phyloP scores from a whole-genome alignment of 2,113 vertebrate species.

The Apteryx mantelli region DNA sequence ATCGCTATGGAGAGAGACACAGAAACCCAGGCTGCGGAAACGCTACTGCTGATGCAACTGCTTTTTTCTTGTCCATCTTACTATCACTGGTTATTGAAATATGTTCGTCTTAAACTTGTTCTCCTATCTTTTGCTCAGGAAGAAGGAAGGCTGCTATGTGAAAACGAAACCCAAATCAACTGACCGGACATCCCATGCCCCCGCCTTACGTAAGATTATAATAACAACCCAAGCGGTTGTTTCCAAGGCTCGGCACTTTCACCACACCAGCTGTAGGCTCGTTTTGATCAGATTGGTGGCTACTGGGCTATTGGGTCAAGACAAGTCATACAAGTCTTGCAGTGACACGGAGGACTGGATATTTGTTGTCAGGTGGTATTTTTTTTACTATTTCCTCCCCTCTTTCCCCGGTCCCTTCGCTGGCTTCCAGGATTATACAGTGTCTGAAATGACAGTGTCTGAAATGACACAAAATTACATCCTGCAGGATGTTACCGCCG shows the following conservation, averaged over 20 bases:
- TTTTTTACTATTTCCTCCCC: background rate
- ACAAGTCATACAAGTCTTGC: background rate
- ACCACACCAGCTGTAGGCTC: background rate
- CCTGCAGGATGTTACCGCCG: fast-evolving
- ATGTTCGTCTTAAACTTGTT: background rate
- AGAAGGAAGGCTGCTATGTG: background rate
- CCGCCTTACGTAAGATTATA: fast-evolving
- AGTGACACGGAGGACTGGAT: background rate
- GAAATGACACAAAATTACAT: background rate
- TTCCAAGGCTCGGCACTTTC: background rate
- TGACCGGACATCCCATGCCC: background rate
- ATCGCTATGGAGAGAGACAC: background rate
- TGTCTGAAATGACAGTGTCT: conserved; percentile 3
- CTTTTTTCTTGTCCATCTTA: background rate
- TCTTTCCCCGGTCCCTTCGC: background rate
- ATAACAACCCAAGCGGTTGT: background rate
- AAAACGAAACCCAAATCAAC: background rate
- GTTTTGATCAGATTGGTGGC: background rate
- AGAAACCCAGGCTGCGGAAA: background rate
- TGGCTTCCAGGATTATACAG: background rate
- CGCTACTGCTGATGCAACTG: background rate
- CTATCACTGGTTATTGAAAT: background rate
- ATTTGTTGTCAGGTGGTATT: background rate
- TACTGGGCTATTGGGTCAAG: background rate
- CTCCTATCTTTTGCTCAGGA: background rate